Evolutionary conservation across 2,888 invertebrate species (phyloP).

Genomic region (Tuta absoluta): DNA sequence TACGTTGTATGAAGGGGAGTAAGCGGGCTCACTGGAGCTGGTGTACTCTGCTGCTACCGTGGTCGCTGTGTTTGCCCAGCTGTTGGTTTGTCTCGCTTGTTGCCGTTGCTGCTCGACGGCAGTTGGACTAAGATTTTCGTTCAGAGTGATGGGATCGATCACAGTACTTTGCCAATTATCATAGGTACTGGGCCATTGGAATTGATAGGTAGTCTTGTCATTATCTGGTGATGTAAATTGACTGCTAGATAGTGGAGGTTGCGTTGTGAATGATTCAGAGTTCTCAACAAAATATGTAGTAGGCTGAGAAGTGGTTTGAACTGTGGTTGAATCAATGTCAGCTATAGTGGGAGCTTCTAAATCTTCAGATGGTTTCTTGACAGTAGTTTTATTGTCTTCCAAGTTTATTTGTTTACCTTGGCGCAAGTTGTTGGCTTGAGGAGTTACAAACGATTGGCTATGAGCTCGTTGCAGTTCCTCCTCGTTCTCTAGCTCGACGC

Average conservation of each 20-base stretch:
- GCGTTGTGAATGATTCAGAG: constrained; percentile 51
- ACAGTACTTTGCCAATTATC: constrained; percentile 85
- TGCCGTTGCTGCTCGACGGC: constrained; percentile 52
- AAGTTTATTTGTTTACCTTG: constrained; percentile 67
- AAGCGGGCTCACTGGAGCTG: constrained; percentile 57
- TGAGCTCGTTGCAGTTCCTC: constrained; percentile 86
- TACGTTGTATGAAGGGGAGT: constrained; percentile 56
- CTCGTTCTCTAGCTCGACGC: constrained; percentile 77
- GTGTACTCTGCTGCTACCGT: constrained; percentile 55
- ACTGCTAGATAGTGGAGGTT: constrained; percentile 52
- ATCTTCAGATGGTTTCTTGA: constrained; percentile 66
- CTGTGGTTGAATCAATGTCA: constrained; percentile 54
- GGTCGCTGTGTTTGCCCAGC: constrained; percentile 56
- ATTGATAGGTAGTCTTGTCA: constrained; percentile 71
- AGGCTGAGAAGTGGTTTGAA: constrained; percentile 55
- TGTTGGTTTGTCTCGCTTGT: constrained; percentile 53
- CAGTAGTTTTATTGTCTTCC: constrained; percentile 47
- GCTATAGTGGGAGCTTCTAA: constrained; percentile 68
- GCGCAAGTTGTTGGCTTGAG: constrained; percentile 74
- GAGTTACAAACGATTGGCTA: constrained; percentile 85
- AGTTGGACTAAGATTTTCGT: constrained; percentile 82
- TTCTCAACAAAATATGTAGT: constrained; percentile 56
- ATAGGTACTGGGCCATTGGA: constrained; percentile 73
- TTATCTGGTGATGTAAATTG: constrained; percentile 68
- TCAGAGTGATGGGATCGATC: constrained; percentile 87